Percentiles rank a stretch among this genome's conserved stretches.
Conservation (phyloP, 2,797 vertebrate genomes). For the Botia kubotai region DNA sequence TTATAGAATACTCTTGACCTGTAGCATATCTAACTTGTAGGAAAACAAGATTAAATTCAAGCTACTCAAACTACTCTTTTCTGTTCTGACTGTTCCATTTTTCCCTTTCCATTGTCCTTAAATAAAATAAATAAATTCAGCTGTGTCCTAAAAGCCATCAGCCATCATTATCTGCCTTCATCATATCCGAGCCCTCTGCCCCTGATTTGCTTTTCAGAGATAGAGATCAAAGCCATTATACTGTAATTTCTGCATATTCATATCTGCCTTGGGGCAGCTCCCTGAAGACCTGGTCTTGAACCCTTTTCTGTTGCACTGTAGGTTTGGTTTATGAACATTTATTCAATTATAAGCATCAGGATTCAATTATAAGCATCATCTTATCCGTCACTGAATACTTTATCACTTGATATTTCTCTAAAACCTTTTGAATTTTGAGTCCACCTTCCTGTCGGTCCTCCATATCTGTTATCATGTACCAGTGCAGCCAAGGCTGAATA, state of each 20-base stretch:
- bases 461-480: constrained; percentile 3
- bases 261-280: constrained; percentile 10
- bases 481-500: background rate
- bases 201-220: constrained; percentile 44
- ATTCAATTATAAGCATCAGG: background rate
- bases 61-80: background rate
- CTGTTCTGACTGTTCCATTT: background rate
- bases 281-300: constrained; percentile 9
- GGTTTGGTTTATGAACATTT: background rate
- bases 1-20: background rate
- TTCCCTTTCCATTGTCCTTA: background rate
- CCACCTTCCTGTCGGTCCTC: constrained; percentile 3
- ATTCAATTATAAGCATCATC: background rate
- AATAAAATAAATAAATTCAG: background rate
- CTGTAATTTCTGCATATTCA: constrained; percentile 40
- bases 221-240: constrained; percentile 38
- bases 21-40: background rate
- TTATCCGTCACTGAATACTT: background rate
- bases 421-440: constrained; percentile 9
- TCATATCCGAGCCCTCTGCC: constrained; percentile 20
- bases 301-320: constrained; percentile 9
- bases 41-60: background rate
- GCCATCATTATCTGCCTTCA: constrained; percentile 40
- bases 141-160: constrained; percentile 40
- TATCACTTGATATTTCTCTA: background rate